phyloP scores from a whole-genome alignment of 2,888 invertebrate species.

The Drosophila lutescens region DNA sequence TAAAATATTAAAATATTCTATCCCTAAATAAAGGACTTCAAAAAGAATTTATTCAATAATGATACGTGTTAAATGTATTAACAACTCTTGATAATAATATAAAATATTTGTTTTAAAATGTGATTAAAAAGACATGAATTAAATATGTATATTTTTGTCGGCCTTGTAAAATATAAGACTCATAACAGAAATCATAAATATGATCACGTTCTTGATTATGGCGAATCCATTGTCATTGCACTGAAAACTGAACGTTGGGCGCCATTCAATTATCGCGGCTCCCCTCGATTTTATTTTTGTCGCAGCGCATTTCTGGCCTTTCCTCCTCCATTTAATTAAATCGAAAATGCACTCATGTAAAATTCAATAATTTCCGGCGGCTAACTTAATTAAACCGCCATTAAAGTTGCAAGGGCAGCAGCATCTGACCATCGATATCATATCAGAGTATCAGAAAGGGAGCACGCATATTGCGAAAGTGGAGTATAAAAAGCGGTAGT shows the following conservation, averaged over 20 bases:
- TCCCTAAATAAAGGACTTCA: too few species aligned
- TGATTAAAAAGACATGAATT: too few species aligned
- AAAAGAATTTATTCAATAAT: too few species aligned
- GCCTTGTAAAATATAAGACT: too few species aligned
- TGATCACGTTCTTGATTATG: neutral
- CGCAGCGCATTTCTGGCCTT: slow-evolving; percentile 2
- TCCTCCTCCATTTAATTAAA: slow-evolving; percentile 57
- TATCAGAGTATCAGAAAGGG: too few species aligned
- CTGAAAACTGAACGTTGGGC: neutral
- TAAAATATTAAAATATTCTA: too few species aligned
- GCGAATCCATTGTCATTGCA: neutral
- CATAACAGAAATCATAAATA: too few species aligned
- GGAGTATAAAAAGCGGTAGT: neutral
- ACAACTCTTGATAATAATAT: too few species aligned
- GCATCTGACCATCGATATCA: slow-evolving; percentile 27
- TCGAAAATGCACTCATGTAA: slow-evolving; percentile 70
- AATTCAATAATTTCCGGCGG: slow-evolving; percentile 68
- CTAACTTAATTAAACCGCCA: slow-evolving; percentile 66
- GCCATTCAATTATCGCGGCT: neutral
- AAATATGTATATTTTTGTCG: too few species aligned
- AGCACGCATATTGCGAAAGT: neutral
- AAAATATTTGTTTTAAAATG: too few species aligned
- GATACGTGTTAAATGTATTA: too few species aligned
- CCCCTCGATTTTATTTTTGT: slow-evolving; percentile 1
- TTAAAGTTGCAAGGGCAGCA: slow-evolving; percentile 46